Evolutionary conservation across 2,888 invertebrate genomes (phyloP).

Genomic region (Drosophila peninsularis): DNA sequence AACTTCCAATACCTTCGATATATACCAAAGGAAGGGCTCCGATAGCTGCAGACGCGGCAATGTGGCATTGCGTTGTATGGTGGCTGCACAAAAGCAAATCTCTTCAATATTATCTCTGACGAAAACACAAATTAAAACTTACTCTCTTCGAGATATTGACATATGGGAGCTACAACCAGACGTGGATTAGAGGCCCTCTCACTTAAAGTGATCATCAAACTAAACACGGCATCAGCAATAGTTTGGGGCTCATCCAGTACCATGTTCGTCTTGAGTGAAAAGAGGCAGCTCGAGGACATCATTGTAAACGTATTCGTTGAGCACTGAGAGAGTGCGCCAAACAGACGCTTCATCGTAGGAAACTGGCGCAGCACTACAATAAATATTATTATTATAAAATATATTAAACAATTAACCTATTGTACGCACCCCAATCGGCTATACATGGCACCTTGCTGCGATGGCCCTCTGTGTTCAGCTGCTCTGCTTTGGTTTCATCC

Average conservation of each 20-base stretch:
- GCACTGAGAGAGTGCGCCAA: slow-evolving; percentile 92
- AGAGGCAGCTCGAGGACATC: slow-evolving; percentile 86
- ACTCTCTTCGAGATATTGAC: slow-evolving; percentile 88
- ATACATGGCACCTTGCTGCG: slow-evolving; percentile 88
- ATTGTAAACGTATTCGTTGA: slow-evolving; percentile 89
- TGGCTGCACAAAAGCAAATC: slow-evolving; percentile 59
- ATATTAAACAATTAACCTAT: background rate
- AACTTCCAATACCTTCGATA: slow-evolving; percentile 91
- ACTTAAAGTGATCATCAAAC: slow-evolving; percentile 91
- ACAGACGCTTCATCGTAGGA: slow-evolving; percentile 92
- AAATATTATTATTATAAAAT: background rate
- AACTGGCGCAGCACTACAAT: slow-evolving; percentile 89
- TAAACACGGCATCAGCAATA: slow-evolving; percentile 94
- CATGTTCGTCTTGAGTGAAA: slow-evolving; percentile 80
- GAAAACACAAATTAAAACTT: slow-evolving; percentile 28
- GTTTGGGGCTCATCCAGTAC: slow-evolving; percentile 88
- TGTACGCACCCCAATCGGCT: slow-evolving; percentile 89
- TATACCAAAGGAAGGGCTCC: slow-evolving; percentile 94
- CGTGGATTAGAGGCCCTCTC: slow-evolving; percentile 90
- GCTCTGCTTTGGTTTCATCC: slow-evolving; percentile 93
- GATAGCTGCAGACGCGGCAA: slow-evolving; percentile 87
- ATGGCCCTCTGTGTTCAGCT: slow-evolving; percentile 85
- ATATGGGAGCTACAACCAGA: slow-evolving; percentile 91
- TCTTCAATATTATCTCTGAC: too few relatives aligned
- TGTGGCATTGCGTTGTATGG: slow-evolving; percentile 81